These are phyloP conservation scores for Scaptomyza parva DNA, from an alignment of 2,888 invertebrate genomes.

Conservation along the genomic window DNA sequence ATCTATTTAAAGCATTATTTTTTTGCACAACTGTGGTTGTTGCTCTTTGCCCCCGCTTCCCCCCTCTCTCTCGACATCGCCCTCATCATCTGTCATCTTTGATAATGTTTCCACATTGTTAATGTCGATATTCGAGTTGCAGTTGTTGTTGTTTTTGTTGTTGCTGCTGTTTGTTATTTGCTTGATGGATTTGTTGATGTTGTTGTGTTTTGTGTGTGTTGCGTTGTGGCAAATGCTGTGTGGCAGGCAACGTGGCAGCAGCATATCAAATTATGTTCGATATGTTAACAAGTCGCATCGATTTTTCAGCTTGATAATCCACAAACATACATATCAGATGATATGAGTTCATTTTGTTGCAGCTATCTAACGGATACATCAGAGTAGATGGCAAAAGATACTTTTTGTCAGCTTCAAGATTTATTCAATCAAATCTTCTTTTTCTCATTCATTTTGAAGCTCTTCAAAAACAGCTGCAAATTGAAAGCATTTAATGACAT, in stretches of 20 bases:
- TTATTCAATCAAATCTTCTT: too few relatives aligned
- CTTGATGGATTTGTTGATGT: conserved; percentile 31
- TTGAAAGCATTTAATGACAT: not conserved
- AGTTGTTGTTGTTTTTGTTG: conserved; percentile 10
- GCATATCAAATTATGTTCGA: conserved; percentile 62
- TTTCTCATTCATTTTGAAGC: not conserved
- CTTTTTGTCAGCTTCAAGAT: not conserved
- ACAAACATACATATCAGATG: conserved; percentile 24
- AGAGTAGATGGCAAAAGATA: not conserved
- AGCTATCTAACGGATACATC: not conserved
- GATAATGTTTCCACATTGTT: conserved; percentile 37
- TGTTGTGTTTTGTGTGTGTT: conserved; percentile 1
- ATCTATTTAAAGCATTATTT: conserved; percentile 57
- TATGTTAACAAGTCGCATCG: conserved; percentile 68
- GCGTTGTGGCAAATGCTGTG: conserved; percentile 35
- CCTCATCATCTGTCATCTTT: conserved; percentile 65
- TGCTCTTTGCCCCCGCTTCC: conserved; percentile 1
- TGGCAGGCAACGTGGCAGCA: conserved; percentile 30
- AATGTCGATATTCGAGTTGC: conserved; percentile 15
- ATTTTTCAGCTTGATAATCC: conserved; percentile 41
- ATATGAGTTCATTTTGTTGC: not conserved
- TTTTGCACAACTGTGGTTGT: conserved; percentile 19
- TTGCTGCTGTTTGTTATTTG: conserved; percentile 18
- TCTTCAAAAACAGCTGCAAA: conserved; percentile 6
- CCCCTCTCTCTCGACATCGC: conserved; percentile 2